A percentile compares a stretch with the other conserved stretches of the same genome.
Conservation (phyloP, 2,888 invertebrate genomes). For the Eristalis tenax region DNA sequence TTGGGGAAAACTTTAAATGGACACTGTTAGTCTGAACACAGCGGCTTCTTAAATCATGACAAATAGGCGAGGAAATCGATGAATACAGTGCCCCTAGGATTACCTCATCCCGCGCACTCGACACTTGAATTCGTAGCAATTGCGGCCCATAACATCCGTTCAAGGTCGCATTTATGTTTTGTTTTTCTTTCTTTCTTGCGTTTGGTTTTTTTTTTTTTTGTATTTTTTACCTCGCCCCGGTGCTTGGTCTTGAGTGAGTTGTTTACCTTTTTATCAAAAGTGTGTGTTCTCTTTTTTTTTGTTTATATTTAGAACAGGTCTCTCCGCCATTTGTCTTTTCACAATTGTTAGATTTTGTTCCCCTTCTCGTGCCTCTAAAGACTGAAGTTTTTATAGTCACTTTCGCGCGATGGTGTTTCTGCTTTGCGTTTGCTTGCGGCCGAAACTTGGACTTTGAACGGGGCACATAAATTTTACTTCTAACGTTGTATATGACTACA, state of each 20-base stretch:
- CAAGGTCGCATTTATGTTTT: background rate
- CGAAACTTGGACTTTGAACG: constrained; percentile 31
- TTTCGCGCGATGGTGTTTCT: background rate
- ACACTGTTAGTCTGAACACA: background rate
- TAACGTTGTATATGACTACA: constrained; percentile 6
- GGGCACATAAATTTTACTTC: constrained; percentile 19
- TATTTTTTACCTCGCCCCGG: background rate
- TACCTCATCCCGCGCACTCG: background rate
- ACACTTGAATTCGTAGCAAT: background rate
- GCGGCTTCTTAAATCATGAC: background rate
- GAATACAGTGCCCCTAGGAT: background rate
- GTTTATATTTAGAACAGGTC: background rate
- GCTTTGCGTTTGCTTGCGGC: background rate
- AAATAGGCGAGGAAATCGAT: background rate
- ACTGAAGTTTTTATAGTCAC: constrained; percentile 14
- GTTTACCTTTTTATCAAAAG: background rate
- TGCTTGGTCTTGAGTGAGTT: background rate
- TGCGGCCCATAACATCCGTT: background rate
- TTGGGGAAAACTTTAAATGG: background rate
- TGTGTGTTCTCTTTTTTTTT: background rate
- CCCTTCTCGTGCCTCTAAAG: background rate
- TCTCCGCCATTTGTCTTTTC: background rate
- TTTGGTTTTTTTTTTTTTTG: too few relatives aligned
- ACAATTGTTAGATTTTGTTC: background rate
- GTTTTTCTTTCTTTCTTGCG: background rate